phyloP scores from a whole-genome alignment of 2,797 vertebrate genomes.

The Ptychobarbus kaznakovi region DNA sequence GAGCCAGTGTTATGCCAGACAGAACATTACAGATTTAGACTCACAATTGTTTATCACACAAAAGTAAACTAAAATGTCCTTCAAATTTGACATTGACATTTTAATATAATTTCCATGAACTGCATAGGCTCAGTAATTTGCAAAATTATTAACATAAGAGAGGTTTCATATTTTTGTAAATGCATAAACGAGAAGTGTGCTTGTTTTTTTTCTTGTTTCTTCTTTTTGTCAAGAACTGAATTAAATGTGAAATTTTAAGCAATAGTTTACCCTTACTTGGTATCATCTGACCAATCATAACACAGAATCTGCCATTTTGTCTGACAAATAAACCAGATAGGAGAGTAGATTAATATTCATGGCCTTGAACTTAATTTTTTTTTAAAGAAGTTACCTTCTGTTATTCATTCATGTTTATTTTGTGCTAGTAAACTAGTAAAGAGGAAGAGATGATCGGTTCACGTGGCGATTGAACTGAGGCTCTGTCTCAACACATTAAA shows the following conservation, averaged over 20 bases:
- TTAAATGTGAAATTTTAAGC: too few relatives aligned
- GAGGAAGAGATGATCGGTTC: too few relatives aligned
- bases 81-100: neutral
- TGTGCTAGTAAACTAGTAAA: neutral
- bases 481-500: neutral
- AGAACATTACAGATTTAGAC: slow-evolving; percentile 14
- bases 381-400: too few relatives aligned
- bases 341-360: too few relatives aligned
- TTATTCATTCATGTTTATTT: neutral
- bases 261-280: too few relatives aligned
- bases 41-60: neutral
- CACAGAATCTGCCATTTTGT: too few relatives aligned
- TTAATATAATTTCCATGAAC: neutral
- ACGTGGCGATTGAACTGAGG: too few relatives aligned
- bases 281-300: too few relatives aligned
- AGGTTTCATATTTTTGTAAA: neutral
- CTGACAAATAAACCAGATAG: too few relatives aligned
- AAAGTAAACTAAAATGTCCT: neutral
- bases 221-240: neutral
- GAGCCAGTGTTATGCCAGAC: slow-evolving; percentile 1
- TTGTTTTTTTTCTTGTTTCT: too few relatives aligned
- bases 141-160: neutral
- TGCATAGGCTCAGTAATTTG: neutral
- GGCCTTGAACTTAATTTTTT: too few relatives aligned
- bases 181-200: neutral